Evolutionary conservation across 2,888 invertebrate species (phyloP).

Genomic region (Trilocha varians): DNA sequence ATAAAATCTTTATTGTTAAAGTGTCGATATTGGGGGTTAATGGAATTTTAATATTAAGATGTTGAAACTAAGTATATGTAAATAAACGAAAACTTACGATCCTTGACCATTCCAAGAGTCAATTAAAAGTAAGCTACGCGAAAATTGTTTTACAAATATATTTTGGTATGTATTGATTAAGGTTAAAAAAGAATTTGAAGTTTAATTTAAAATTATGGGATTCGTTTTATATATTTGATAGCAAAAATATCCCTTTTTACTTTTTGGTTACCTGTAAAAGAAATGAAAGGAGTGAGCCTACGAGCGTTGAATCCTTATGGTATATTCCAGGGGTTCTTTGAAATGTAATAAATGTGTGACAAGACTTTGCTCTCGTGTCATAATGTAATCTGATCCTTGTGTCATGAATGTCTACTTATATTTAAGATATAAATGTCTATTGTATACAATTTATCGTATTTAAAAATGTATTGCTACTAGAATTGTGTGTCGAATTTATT

Average conservation of each 20-base stretch:
- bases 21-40: too few relatives aligned
- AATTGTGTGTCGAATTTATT: constrained; percentile 19
- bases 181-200: not conserved
- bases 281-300: not conserved
- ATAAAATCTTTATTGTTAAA: too few relatives aligned
- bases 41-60: too few relatives aligned
- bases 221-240: too few relatives aligned
- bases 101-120: constrained; percentile 53
- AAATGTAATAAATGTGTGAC: constrained; percentile 3
- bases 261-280: not conserved
- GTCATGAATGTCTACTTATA: constrained; percentile 3
- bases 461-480: constrained; percentile 5
- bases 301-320: not conserved
- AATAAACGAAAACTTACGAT: constrained; percentile 23
- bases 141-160: constrained; percentile 36
- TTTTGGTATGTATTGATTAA: constrained; percentile 34
- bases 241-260: not conserved
- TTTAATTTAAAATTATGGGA: not conserved
- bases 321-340: not conserved
- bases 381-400: constrained; percentile 1
- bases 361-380: constrained; percentile 4
- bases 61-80: too few relatives aligned
- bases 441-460: not conserved
- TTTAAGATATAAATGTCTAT: constrained; percentile 5
- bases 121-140: constrained; percentile 53